A percentile compares a stretch with the other conserved stretches of the same genome.
Conservation (phyloP, 2,113 vertebrate genomes). For the Mus musculus region GRCm39 chr13:19150001-19150500, state of each 20-base stretch:
- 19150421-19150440: neutral
- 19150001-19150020: neutral
- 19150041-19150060: neutral
- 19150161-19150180: no score
- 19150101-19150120: no score
- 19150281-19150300: neutral
- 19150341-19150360: neutral
- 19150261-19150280: neutral
- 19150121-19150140: no score
- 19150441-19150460: neutral
- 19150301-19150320: neutral
- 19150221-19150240: no score
- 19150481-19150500: neutral
- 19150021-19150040: neutral
- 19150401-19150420: neutral
- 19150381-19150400: neutral
- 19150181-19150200: no score
- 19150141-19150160: no score
- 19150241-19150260: neutral
- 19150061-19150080: neutral
- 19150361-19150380: neutral
- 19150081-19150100: neutral
- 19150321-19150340: neutral
- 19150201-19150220: no score
- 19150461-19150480: neutral